Evolutionary conservation across 2,797 vertebrate species (phyloP).

Genomic region (Xerus rutilus): DNA sequence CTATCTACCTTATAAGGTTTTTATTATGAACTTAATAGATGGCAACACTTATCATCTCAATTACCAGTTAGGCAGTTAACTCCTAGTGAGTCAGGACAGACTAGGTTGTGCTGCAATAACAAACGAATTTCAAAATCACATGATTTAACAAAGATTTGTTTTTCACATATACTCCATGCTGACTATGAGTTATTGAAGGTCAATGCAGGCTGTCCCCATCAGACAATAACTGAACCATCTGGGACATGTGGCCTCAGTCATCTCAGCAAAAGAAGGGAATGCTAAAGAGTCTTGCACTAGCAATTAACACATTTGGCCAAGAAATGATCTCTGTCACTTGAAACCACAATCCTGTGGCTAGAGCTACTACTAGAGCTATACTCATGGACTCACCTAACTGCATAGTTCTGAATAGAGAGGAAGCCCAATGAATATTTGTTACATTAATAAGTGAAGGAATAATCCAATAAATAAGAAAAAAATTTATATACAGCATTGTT

Average conservation of each 20-base stretch:
- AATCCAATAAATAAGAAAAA: not conserved
- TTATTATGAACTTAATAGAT: not conserved
- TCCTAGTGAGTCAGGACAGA: not conserved
- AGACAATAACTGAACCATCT: not conserved
- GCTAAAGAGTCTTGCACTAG: not conserved
- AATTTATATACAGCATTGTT: not conserved
- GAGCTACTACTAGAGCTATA: not conserved
- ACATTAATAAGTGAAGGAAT: constrained; percentile 10
- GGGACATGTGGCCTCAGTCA: not conserved
- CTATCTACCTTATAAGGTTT: not conserved
- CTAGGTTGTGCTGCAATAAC: not conserved
- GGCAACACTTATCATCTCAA: not conserved
- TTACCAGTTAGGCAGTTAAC: not conserved
- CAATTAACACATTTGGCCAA: not conserved
- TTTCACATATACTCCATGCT: not conserved
- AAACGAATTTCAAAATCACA: not conserved
- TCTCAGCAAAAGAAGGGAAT: not conserved
- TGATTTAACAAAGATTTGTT: not conserved
- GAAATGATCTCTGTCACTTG: not conserved
- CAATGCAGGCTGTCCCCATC: not conserved
- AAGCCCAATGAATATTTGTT: not conserved
- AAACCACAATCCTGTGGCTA: not conserved
- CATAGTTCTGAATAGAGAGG: not conserved
- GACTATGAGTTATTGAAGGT: not conserved
- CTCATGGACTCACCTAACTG: not conserved